Percentiles rank a stretch among this genome's conserved stretches.
Evolutionary conservation across 2,113 vertebrate species (phyloP).

Genomic region (Athene noctua): DNA sequence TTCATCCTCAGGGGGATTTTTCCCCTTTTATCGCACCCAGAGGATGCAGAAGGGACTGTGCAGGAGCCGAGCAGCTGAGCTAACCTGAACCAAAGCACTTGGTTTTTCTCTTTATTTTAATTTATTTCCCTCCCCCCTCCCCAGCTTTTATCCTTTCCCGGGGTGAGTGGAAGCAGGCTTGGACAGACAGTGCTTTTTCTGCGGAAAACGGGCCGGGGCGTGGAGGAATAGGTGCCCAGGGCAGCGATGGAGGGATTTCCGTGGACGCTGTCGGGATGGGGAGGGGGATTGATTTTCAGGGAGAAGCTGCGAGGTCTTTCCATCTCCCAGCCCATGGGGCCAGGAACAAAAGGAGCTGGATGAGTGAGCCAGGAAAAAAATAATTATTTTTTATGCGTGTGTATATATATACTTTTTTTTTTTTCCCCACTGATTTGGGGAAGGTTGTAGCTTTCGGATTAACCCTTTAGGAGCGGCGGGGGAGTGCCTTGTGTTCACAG

Average conservation of each 20-base stretch:
- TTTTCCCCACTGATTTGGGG: neutral
- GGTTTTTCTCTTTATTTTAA: neutral
- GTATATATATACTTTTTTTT: neutral
- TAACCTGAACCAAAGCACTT: accelerated
- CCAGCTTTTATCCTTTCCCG: neutral
- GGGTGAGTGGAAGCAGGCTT: neutral
- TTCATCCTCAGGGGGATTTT: neutral
- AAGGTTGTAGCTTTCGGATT: neutral
- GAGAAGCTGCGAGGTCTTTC: neutral
- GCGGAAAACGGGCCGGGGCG: accelerated
- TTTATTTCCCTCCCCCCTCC: neutral
- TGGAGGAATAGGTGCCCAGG: neutral
- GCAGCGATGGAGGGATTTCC: neutral
- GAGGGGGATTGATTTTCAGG: neutral
- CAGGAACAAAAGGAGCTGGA: neutral
- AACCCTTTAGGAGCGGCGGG: neutral
- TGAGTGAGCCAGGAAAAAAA: neutral
- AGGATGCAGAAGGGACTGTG: neutral
- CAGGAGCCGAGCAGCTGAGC: neutral
- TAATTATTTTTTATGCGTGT: accelerated
- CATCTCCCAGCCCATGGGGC: neutral
- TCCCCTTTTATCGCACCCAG: neutral
- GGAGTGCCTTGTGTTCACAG: neutral
- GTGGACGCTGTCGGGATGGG: neutral
- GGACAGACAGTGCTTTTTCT: neutral